Evolutionary conservation across 2,113 vertebrate species (phyloP), one percentile per base, ranked within the genome.

Genomic region (Mirounga angustirostris): DNA sequence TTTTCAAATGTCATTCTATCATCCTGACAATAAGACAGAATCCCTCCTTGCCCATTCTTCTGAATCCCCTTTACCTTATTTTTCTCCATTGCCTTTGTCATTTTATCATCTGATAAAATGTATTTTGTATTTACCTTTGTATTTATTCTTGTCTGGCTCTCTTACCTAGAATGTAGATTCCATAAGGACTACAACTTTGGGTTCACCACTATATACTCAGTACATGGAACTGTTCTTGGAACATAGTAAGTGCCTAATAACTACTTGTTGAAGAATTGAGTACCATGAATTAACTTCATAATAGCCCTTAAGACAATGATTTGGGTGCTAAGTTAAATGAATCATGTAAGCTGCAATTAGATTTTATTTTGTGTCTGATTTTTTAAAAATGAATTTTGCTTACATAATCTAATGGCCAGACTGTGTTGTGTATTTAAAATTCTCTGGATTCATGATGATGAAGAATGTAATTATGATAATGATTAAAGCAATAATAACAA

Each of bases 341-440:
- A 91, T 19, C 19, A 14, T 65, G 61, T 63, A 94, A 81, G 10
- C 2, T 26, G 8, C 22, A 50, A 65, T 94, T 94, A 91, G 16
- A 56, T 92, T 94, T 73, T 58, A 79, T 89, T 71, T 78, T 87
- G 54, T 52, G 36, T 61, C 30, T 65, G 19, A 58, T 54, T 85
- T 67, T 91, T 91, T 58, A 5, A 59, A 95, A 86, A 86, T 79
- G 86, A 14, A 76, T 94, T 86, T 82, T 85, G 30, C 21, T 71
- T 82, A 54, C 22, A 86, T 58, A 85, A 36, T 92, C 30, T 80
- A 95, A 89, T 21, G 78, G 26, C 30, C 24, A 63, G 63, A 65
- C 61, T 80, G 18, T 93, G 59, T 24, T 90, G 13, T 84, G 21
- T 50, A 65, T 86, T 95, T 93, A 93, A 85, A 93, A 79, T 79